Conservation (phyloP, 1,140 invertebrate species). For the Drosophila sp. region DNA sequence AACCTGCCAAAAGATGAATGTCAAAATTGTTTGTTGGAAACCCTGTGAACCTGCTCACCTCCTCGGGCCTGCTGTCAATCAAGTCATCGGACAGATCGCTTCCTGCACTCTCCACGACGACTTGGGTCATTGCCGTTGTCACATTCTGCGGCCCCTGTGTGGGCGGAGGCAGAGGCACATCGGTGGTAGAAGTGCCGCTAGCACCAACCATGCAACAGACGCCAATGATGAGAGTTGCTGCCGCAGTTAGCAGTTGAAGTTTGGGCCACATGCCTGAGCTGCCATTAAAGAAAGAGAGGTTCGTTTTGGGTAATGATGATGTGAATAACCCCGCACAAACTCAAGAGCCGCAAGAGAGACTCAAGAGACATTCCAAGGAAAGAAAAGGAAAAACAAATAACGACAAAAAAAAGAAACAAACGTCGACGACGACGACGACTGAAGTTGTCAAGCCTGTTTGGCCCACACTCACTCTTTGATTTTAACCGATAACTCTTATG, state of each 20-base stretch:
- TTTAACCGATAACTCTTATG: conserved; percentile 60
- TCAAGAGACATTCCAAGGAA: conserved; percentile 44
- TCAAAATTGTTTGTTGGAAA: conserved; percentile 66
- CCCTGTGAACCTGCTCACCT: conserved; percentile 49
- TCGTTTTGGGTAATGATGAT: neutral
- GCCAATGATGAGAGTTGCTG: conserved; percentile 60
- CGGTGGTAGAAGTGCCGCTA: conserved; percentile 23
- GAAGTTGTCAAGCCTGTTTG: conserved; percentile 63
- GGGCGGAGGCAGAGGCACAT: conserved; percentile 40
- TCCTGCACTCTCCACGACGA: neutral
- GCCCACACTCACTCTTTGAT: conserved; percentile 58
- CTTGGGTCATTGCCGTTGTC: conserved; percentile 44
- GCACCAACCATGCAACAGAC: conserved; percentile 60
- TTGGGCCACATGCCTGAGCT: conserved; percentile 67
- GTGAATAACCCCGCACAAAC: conserved; percentile 45
- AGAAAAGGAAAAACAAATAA: conserved; percentile 20
- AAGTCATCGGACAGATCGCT: conserved; percentile 22
- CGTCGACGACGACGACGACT: neutral
- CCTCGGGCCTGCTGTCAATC: conserved; percentile 53
- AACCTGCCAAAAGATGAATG: conserved; percentile 64
- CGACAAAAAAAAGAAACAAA: neutral
- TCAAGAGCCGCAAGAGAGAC: no score
- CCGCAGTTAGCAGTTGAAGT: conserved; percentile 57
- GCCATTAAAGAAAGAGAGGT: conserved; percentile 43
- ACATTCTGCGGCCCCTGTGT: conserved; percentile 46